Evolutionary conservation across 2,113 vertebrate species (phyloP), one percentile per base, ranked within the genome.

Genomic region (Nicator chloris): DNA sequence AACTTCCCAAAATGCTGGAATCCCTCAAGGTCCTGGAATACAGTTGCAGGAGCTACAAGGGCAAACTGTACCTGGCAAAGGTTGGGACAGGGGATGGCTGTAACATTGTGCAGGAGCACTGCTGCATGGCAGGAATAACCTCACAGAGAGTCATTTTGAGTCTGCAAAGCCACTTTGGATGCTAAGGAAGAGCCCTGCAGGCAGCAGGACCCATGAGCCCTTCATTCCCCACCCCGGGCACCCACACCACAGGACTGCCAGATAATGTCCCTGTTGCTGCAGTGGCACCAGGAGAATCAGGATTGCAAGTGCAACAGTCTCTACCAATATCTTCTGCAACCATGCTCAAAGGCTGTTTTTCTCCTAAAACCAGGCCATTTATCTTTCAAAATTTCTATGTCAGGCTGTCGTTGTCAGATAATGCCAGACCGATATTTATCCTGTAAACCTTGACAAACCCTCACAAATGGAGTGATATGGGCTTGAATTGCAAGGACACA

Each of bases 51-150:
- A 81, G 15, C 14, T 45, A 13, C 39, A 40, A 33, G 14, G 10
- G 12, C 17, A 81, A 81, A 63, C 9, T 6, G 4, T 42, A 24
- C 31, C 30, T 80, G 31, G 14, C 11, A 44, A 40, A 30, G 3
- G 3, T 0, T 70, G 68, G 33, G 33, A 63, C 0, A 0, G 0
- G 0, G 26, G 5, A 19, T 30, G 40, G 35, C 35, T 47, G 18
- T 2, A 44, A 17, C 0, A 1, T 4, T 0, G 0, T 39, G n/a
- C 11, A 60, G 37, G 8, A 61, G 12, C 40, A 27, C 2, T 0
- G 0, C 18, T 75, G 33, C 47, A 24, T 1, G 22, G 40, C 30
- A 61, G 23, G 10, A 69, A 54, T 28, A 28, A 53, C 35, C 42
- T 35, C 57, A 42, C 5, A 24, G 19, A 33, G 22, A 37, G 15